These are phyloP conservation scores for Poeciliopsis retropinna DNA, from an alignment of 2,113 vertebrate genomes.

Conservation along the genomic window DNA sequence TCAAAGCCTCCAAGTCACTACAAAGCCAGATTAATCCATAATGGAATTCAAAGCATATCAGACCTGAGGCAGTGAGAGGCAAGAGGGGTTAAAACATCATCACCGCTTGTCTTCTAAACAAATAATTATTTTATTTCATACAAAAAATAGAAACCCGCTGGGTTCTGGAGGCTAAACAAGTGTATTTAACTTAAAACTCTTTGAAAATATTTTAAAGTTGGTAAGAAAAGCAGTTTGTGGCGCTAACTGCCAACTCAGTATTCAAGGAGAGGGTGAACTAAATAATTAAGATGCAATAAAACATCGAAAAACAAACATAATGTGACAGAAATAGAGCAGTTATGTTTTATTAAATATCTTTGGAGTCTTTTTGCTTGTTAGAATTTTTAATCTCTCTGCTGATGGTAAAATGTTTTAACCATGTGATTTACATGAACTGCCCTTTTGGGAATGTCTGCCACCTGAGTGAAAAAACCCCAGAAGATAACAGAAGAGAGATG, in stretches of 20 bases:
- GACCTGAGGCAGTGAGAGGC: constrained; percentile 1
- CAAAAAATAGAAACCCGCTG: constrained; percentile 1
- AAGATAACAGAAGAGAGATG: no score
- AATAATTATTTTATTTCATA: neutral
- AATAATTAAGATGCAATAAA: neutral
- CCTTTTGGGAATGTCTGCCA: no score
- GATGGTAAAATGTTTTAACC: no score
- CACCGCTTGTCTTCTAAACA: constrained; percentile 23
- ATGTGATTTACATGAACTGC: no score
- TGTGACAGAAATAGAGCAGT: neutral
- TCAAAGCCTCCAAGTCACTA: constrained; percentile 53
- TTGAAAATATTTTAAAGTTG: neutral
- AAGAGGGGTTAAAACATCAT: constrained; percentile 35
- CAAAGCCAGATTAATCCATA: constrained; percentile 62
- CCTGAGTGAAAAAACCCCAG: no score
- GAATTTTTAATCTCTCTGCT: no score
- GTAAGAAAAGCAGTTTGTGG: neutral
- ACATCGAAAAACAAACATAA: constrained; percentile 2
- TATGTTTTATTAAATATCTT: no score
- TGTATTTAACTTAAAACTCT: neutral
- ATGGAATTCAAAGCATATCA: constrained; percentile 37
- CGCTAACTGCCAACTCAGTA: neutral
- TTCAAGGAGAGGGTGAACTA: neutral
- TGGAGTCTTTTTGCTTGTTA: no score
- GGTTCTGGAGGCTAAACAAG: neutral